A percentile compares a stretch with the other conserved stretches of the same genome.
phyloP scores from a whole-genome alignment of 2,113 vertebrate genomes.

The Rhizomys pruinosus region DNA sequence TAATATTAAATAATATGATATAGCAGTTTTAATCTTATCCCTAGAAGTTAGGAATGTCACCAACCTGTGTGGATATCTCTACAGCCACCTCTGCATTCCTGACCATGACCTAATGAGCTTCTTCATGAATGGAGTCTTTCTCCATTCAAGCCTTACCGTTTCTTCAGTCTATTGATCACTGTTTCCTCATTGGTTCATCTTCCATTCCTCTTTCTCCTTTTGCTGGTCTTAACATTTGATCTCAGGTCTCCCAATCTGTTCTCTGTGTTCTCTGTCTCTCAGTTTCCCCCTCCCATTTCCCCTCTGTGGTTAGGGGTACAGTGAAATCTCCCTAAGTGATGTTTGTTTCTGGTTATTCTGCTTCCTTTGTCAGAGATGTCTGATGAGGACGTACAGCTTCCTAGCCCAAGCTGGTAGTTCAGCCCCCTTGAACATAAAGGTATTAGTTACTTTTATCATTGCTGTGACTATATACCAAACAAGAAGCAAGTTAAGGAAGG shows the following conservation, averaged over 20 bases:
- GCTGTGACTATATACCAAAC: background rate
- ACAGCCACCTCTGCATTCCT: background rate
- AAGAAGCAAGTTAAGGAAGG: background rate
- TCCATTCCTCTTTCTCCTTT: background rate
- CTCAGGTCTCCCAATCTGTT: background rate
- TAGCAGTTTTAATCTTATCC: background rate
- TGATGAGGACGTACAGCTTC: background rate
- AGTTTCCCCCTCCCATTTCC: background rate
- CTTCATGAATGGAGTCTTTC: background rate
- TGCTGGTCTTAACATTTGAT: background rate
- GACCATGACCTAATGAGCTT: rapidly evolving
- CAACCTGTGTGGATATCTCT: rapidly evolving
- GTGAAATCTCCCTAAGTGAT: background rate
- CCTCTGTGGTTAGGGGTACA: background rate
- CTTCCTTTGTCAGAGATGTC: background rate
- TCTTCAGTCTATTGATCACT: too few species aligned
- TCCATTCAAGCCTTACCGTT: background rate
- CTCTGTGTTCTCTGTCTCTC: background rate
- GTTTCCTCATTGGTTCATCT: background rate
- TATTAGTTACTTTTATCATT: background rate
- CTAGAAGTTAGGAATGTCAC: background rate
- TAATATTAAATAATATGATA: background rate
- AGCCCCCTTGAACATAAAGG: background rate
- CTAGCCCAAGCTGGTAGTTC: background rate
- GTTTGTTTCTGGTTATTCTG: background rate